Percentiles rank a stretch among this genome's conserved stretches.
Evolutionary conservation across 2,888 invertebrate species (phyloP).

Genomic region (Trichogramma evanescens): DNA sequence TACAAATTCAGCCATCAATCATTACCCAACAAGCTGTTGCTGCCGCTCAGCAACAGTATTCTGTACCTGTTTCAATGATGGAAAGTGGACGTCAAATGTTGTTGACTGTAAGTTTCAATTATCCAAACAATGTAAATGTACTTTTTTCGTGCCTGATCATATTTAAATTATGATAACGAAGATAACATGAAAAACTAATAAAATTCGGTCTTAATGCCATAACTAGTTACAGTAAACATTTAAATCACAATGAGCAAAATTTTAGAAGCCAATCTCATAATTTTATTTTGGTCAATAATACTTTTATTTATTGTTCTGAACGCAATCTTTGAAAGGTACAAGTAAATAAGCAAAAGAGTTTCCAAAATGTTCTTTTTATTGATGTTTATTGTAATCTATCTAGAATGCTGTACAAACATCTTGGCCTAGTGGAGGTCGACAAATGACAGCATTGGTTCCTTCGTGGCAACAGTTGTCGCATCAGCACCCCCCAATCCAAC

Average conservation of each 20-base stretch:
- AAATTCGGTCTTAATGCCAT: too few species aligned
- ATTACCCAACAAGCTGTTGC: conserved; percentile 62
- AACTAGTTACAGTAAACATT: not conserved
- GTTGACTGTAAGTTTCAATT: conserved; percentile 53
- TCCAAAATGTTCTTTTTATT: not conserved
- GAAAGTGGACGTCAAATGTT: conserved; percentile 79
- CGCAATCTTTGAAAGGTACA: not conserved
- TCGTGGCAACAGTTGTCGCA: conserved; percentile 75
- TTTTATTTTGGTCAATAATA: not conserved
- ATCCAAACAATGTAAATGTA: not conserved
- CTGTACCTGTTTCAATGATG: conserved; percentile 86
- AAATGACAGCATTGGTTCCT: conserved; percentile 71
- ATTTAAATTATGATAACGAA: not conserved
- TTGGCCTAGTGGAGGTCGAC: conserved; percentile 64
- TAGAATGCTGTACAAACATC: conserved; percentile 64
- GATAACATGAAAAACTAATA: not conserved
- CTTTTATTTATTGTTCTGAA: not conserved
- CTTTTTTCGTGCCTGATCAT: too few species aligned
- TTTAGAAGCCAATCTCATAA: not conserved
- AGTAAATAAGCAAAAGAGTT: not conserved
- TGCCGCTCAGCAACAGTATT: conserved; percentile 78
- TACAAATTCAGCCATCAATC: conserved; percentile 74
- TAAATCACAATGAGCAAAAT: not conserved
- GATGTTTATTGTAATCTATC: conserved; percentile 19
- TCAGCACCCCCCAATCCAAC: conserved; percentile 57